Evolutionary conservation across 2,888 invertebrate genomes (phyloP).

Genomic region (Atrina japonica): DNA sequence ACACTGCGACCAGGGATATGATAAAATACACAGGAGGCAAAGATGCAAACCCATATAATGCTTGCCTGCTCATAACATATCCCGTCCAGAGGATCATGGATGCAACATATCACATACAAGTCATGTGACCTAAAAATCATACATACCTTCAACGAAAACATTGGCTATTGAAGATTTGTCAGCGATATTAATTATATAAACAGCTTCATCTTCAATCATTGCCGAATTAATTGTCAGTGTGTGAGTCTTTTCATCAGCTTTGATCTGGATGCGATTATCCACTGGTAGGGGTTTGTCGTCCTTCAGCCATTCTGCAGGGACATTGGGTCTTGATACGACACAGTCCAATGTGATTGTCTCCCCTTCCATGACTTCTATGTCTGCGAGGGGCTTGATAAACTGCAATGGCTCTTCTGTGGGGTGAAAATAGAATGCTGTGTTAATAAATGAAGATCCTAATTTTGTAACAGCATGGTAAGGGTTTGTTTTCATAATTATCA

Average conservation of each 20-base stretch:
- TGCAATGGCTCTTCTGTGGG: slow-evolving; percentile 70
- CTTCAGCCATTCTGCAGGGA: slow-evolving; percentile 75
- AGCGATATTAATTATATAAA: slow-evolving; percentile 88
- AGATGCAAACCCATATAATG: too few relatives aligned
- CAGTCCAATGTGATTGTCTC: slow-evolving; percentile 72
- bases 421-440: too few relatives aligned
- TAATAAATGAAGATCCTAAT: slow-evolving; percentile 2
- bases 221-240: slow-evolving; percentile 70
- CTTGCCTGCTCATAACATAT: too few relatives aligned
- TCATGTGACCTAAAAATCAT: too few relatives aligned
- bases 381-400: slow-evolving; percentile 71
- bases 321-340: slow-evolving; percentile 73
- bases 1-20: too few relatives aligned
- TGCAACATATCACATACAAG: too few relatives aligned
- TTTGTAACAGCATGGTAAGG: too few relatives aligned
- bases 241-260: slow-evolving; percentile 85
- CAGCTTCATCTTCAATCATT: slow-evolving; percentile 83
- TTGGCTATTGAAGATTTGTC: slow-evolving; percentile 87
- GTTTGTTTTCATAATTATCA: neutral
- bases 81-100: too few relatives aligned
- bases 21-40: too few relatives aligned
- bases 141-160: slow-evolving; percentile 87
- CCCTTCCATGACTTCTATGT: slow-evolving; percentile 69
- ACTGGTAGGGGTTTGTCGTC: slow-evolving; percentile 88
- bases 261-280: slow-evolving; percentile 89